These are phyloP conservation scores for Clarias fuscus DNA, from an alignment of 2,797 vertebrate species.

Conservation along the genomic window DNA sequence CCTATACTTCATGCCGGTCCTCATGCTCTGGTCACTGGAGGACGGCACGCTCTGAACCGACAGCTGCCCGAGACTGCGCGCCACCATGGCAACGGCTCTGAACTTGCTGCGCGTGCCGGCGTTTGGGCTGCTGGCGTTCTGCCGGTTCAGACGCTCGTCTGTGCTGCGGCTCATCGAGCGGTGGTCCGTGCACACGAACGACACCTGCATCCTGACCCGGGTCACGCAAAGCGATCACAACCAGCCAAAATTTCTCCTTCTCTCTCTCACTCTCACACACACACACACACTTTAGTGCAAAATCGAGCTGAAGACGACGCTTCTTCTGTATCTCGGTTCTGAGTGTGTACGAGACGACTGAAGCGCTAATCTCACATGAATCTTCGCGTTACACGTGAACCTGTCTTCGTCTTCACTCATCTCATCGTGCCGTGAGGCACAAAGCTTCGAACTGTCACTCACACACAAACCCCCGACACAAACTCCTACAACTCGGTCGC, in stretches of 20 bases:
- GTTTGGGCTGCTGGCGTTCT: slow-evolving; percentile 88
- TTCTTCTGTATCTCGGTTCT: not conserved
- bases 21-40: slow-evolving; percentile 81
- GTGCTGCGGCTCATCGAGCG: slow-evolving; percentile 89
- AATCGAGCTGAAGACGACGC: not conserved
- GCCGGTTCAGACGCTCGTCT: slow-evolving; percentile 87
- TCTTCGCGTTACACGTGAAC: not conserved
- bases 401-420: not conserved
- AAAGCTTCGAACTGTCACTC: not conserved
- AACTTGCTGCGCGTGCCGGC: slow-evolving; percentile 88
- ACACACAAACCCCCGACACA: not conserved
- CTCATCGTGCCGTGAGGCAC: not conserved
- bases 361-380: not conserved
- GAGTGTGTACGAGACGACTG: not conserved
- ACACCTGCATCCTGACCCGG: slow-evolving; percentile 87
- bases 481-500: not conserved
- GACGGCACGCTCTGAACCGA: slow-evolving; percentile 85
- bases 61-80: slow-evolving; percentile 92
- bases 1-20: slow-evolving; percentile 96
- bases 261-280: not conserved
- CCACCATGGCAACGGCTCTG: slow-evolving; percentile 92
- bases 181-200: slow-evolving; percentile 93
- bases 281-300: not conserved
- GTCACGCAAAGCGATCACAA: slow-evolving; percentile 54
- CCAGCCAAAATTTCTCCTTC: not conserved